Conservation (phyloP, 2,113 vertebrate species). For the Paramormyrops kingsleyae region DNA sequence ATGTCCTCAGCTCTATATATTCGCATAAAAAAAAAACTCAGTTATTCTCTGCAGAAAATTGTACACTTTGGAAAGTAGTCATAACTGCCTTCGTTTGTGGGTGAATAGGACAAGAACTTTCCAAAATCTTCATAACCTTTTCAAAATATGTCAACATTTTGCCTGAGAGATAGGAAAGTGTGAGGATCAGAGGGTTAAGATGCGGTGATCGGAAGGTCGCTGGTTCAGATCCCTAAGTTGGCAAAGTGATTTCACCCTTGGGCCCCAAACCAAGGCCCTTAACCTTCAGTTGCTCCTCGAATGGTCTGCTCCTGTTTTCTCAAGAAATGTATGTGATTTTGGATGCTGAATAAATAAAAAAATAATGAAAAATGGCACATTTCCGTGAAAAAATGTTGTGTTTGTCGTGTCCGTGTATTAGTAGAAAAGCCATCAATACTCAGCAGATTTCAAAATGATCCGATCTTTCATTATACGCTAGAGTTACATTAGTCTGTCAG, state of each 20-base stretch:
- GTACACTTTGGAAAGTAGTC: not conserved
- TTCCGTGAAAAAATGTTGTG: not conserved
- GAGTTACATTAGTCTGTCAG: not conserved
- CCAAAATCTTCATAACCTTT: not conserved
- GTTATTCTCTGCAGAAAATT: not conserved
- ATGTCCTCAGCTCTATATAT: not conserved
- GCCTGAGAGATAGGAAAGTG: not conserved
- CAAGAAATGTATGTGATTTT: not conserved
- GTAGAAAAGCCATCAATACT: not conserved
- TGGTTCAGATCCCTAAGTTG: not conserved
- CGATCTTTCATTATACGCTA: not conserved
- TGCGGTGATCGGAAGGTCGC: not conserved
- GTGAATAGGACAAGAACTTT: not conserved
- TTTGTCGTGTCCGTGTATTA: not conserved
- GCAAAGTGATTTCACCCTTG: not conserved
- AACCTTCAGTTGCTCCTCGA: not conserved
- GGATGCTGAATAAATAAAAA: not conserved
- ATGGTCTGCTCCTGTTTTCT: not conserved
- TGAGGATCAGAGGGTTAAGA: not conserved
- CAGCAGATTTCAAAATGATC: not conserved
- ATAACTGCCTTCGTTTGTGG: not conserved
- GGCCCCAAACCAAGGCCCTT: not conserved
- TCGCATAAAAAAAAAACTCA: not conserved
- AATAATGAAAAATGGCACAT: not conserved
- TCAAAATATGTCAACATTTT: not conserved